phyloP scores from a whole-genome alignment of 1,140 invertebrate species.

The Aphis gossypii region DNA sequence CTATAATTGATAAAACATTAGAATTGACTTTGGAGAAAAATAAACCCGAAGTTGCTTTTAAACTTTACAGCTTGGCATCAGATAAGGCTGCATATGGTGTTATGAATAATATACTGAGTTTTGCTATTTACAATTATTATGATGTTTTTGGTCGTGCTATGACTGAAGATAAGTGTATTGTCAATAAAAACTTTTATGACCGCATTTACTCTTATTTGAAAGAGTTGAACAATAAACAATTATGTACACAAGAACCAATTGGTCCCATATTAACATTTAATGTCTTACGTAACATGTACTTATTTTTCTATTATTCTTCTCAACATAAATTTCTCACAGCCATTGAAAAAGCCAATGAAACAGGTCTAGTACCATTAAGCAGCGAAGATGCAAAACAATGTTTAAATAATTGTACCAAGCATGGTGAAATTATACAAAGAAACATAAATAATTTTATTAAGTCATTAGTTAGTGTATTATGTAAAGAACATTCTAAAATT shows the following conservation, averaged over 20 bases:
- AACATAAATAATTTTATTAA: constrained; percentile 27
- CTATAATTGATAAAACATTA: constrained; percentile 7
- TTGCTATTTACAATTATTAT: constrained; percentile 33
- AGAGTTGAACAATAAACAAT: not conserved
- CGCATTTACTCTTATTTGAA: constrained; percentile 1
- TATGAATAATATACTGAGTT: constrained; percentile 32
- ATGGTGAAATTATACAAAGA: constrained; percentile 22
- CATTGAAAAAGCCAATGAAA: not conserved
- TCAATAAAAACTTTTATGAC: constrained; percentile 3
- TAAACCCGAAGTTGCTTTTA: constrained; percentile 19
- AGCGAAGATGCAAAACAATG: not conserved
- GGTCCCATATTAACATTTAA: constrained; percentile 22
- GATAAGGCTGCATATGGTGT: not conserved
- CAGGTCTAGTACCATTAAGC: not conserved
- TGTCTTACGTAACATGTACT: not conserved
- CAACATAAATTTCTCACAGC: not conserved
- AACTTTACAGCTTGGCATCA: not conserved
- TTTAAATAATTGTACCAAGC: constrained; percentile 3
- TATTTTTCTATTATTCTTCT: constrained; percentile 33
- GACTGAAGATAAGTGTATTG: not conserved
- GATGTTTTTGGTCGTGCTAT: not conserved
- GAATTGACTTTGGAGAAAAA: not conserved
- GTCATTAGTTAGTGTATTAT: not conserved
- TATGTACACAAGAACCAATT: not conserved
- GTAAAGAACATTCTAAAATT: constrained; percentile 17